Evolutionary conservation across 1,140 invertebrate species (phyloP).

Genomic region (Drosophila burlai): DNA sequence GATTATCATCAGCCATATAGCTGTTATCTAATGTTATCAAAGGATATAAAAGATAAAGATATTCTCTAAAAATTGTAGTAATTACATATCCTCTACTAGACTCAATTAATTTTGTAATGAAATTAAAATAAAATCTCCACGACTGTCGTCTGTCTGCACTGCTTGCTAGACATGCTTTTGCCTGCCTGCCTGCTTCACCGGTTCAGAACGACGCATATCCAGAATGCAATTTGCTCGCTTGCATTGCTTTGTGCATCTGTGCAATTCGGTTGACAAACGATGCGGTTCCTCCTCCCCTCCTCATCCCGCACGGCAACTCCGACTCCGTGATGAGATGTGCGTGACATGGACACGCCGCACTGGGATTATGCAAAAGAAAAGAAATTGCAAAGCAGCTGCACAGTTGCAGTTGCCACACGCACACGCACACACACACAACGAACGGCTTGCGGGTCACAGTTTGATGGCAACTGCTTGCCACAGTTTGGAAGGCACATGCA

Average conservation of each 20-base stretch:
- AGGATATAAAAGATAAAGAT: too few relatives aligned
- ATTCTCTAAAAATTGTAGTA: too few relatives aligned
- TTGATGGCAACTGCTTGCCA: slow-evolving; percentile 1
- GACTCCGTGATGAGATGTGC: slow-evolving; percentile 47
- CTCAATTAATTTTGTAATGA: background rate
- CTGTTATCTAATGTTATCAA: background rate
- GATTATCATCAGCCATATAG: background rate
- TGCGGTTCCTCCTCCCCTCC: slow-evolving; percentile 20
- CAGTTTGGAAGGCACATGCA: slow-evolving; percentile 11
- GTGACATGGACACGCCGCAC: slow-evolving; percentile 70
- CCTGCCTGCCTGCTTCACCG: background rate
- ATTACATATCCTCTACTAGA: too few relatives aligned
- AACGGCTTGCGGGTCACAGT: slow-evolving; percentile 28
- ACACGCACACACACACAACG: background rate
- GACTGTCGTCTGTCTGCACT: background rate
- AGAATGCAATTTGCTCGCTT: slow-evolving; percentile 11
- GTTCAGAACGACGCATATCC: slow-evolving; percentile 1
- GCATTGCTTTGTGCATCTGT: slow-evolving; percentile 28
- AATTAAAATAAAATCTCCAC: background rate
- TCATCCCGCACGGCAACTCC: background rate
- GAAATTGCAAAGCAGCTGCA: slow-evolving; percentile 66
- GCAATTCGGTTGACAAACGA: slow-evolving; percentile 67
- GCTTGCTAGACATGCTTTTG: background rate
- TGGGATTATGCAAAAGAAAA: slow-evolving; percentile 75
- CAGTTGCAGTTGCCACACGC: slow-evolving; percentile 22